Evolutionary conservation across 2,113 vertebrate genomes (phyloP), one percentile per base, ranked within the genome.

Genomic region (Reinhardtius hippoglossoides): DNA sequence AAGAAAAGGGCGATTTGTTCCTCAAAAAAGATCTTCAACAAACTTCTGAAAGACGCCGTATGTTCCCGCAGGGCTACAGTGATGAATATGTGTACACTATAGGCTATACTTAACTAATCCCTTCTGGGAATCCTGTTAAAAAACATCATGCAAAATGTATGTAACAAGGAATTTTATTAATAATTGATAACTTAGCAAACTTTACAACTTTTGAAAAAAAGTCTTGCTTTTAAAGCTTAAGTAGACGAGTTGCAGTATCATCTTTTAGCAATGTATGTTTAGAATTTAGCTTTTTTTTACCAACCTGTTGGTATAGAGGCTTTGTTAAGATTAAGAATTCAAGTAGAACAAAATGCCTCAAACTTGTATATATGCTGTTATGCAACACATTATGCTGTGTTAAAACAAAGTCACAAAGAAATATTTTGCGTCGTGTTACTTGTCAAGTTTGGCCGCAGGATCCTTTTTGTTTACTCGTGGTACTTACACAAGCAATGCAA

Each of bases 1-100:
- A 58, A 69, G 23, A 74, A 37, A 57, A 52, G n/a, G n/a, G 1
- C 5, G 61, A 40, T 35, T 60, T 8, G 9, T 40, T 74, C 24
- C 7, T 71, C 21, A 48, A 62, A 55, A 75, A 26, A 58, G 65
- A 71, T 69, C 48, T 77, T 69, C 37, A 72, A 31, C 64, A 35
- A 82, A 63, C 26, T 76, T 76, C 69, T 57, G 16, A 40, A 67
- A n/a, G n/a, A 40, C 60, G 35, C 42, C n/a, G 31, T 4, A 13
- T 14, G 5, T 52, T 76, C 67, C 61, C 62, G 52, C 44, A 40
- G 58, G 52, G 74, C 52, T 71, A 35, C 18, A 70, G 55, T 35
- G 56, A 74, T 54, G 35, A 67, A 71, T 77, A 37, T 26, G 7
- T 44, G 23, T 59, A 37, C 12, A 72, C 52, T 26, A 52, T 55